phyloP scores from a whole-genome alignment of 1,140 invertebrate genomes.

The Hesperophylax magnus region DNA sequence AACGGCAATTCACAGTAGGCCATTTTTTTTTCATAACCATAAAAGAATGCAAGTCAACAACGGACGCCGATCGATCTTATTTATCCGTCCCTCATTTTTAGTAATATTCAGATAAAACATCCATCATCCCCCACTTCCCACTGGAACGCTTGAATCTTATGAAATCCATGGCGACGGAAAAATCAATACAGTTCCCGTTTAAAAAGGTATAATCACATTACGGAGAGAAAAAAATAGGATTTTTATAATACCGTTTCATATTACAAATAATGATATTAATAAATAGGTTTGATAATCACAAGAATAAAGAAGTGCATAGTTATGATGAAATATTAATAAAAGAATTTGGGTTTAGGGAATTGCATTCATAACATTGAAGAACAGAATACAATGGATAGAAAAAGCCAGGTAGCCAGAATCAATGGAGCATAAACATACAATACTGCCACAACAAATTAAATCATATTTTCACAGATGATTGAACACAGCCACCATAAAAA shows the following conservation, averaged over 20 bases:
- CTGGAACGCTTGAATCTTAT: background rate
- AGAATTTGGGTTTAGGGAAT: constrained; percentile 12
- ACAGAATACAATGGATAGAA: constrained; percentile 34
- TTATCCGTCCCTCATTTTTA: background rate
- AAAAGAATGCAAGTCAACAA: background rate
- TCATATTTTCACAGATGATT: constrained; percentile 50
- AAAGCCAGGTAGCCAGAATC: constrained; percentile 43
- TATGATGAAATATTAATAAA: constrained; percentile 25
- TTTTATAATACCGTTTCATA: background rate
- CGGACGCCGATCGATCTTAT: constrained; percentile 23
- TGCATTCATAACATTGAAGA: constrained; percentile 8
- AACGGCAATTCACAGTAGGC: too few relatives aligned
- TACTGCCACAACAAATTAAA: constrained; percentile 52
- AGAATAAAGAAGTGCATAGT: background rate
- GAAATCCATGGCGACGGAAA: background rate
- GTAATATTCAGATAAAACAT: constrained; percentile 32
- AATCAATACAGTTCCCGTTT: constrained; percentile 18
- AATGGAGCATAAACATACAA: constrained; percentile 50
- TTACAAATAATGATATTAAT: background rate
- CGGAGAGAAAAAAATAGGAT: background rate
- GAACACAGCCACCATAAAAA: background rate
- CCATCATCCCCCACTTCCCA: background rate
- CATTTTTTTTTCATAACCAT: background rate
- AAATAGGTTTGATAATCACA: background rate
- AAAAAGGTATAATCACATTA: background rate